Evolutionary conservation across 2,113 vertebrate species (phyloP).

Genomic region (Phalacrocorax pelagicus): DNA sequence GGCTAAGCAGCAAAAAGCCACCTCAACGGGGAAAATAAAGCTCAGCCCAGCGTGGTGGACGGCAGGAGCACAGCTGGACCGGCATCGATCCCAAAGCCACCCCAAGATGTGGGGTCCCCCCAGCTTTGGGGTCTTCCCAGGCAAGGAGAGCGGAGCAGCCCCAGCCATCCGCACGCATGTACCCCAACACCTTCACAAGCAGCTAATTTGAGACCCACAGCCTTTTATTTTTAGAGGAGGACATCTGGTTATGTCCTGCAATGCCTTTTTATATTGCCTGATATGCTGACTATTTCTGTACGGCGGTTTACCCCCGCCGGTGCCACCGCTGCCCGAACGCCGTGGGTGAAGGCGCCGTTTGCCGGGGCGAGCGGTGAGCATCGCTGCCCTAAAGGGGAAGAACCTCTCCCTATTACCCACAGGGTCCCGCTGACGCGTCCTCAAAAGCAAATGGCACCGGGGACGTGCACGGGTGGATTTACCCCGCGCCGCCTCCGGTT

Average conservation of each 20-base stretch:
- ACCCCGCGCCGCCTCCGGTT: rapidly evolving
- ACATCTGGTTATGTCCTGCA: background rate
- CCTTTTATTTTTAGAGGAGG: background rate
- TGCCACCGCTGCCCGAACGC: background rate
- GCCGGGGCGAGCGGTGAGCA: rapidly evolving
- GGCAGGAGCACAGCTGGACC: rapidly evolving
- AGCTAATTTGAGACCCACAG: background rate
- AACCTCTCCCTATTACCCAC: rapidly evolving
- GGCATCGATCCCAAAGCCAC: background rate
- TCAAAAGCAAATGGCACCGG: background rate
- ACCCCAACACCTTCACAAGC: background rate
- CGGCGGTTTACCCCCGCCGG: background rate
- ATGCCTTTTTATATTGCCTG: background rate
- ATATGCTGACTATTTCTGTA: background rate
- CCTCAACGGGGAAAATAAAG: background rate
- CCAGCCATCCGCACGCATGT: rapidly evolving
- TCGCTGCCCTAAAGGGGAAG: background rate
- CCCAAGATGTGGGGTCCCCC: rapidly evolving
- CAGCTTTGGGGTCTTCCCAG: background rate
- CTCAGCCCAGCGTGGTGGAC: background rate
- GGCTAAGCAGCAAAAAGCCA: background rate
- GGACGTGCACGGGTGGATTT: rapidly evolving
- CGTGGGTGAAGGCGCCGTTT: rapidly evolving
- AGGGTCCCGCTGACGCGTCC: background rate
- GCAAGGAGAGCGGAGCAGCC: background rate